phyloP scores from a whole-genome alignment of 2,888 invertebrate species.

The Macrosiphum euphorbiae region DNA sequence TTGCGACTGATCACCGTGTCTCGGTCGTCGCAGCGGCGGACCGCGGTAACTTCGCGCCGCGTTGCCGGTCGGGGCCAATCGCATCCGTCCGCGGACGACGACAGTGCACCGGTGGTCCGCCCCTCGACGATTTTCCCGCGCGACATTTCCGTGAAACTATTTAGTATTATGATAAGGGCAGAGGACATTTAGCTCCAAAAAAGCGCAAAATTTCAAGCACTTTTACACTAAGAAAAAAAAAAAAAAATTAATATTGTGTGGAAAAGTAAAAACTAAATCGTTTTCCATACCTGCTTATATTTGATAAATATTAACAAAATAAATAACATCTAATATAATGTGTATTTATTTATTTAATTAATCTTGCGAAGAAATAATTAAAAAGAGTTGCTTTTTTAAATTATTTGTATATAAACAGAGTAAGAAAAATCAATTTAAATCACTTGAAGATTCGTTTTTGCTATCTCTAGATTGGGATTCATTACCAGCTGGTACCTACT shows the following conservation, averaged over 20 bases:
- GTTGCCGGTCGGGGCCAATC: conserved; percentile 34
- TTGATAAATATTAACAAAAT: no score
- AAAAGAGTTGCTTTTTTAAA: no score
- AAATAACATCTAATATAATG: no score
- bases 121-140: neutral
- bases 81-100: neutral
- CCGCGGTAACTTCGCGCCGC: neutral
- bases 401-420: no score
- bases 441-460: no score
- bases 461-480: no score
- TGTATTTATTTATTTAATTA: no score
- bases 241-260: neutral
- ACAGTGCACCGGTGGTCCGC: neutral
- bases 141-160: neutral
- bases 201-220: neutral
- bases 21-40: neutral
- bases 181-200: neutral
- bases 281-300: no score
- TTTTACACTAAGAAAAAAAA: neutral
- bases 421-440: no score
- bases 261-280: no score
- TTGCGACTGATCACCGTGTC: conserved; percentile 34
- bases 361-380: no score
- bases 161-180: neutral
- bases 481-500: no score